Evolutionary conservation across 2,797 vertebrate species (phyloP).

Genomic region (Anabas testudineus): DNA sequence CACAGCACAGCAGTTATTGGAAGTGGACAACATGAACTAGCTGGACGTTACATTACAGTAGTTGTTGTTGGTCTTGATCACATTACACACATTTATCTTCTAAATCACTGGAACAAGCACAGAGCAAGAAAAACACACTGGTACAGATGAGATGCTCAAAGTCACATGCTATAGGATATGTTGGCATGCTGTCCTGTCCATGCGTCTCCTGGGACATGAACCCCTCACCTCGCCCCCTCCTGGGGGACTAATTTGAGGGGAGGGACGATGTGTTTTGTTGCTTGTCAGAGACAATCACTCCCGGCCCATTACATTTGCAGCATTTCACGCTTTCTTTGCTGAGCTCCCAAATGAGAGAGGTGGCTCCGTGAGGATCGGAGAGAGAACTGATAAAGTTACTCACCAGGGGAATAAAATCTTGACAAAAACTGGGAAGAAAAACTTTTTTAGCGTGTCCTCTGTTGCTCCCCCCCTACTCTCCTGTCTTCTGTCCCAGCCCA

Average conservation of each 20-base stretch:
- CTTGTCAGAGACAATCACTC: conserved; percentile 99
- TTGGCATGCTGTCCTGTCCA: conserved; percentile 63
- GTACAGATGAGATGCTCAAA: conserved; percentile 8
- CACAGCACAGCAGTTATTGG: not conserved
- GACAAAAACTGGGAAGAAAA: conserved; percentile 87
- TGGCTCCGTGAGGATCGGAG: conserved; percentile 85
- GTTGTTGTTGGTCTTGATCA: not conserved
- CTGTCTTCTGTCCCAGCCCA: conserved; percentile 70
- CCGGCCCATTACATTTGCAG: conserved; percentile 99
- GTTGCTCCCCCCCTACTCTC: conserved; percentile 60
- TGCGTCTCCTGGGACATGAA: conserved; percentile 90
- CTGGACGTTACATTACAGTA: not conserved
- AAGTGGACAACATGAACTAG: not conserved
- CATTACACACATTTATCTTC: not conserved
- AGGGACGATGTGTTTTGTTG: conserved; percentile 99
- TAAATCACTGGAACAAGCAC: conserved; percentile 3
- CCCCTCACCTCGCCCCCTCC: conserved; percentile 94
- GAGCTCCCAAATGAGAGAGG: conserved; percentile 89
- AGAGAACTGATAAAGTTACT: conserved; percentile 91
- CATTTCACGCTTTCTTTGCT: conserved; percentile 98
- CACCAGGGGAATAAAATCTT: conserved; percentile 85
- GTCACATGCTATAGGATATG: conserved; percentile 54
- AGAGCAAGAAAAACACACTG: conserved; percentile 10
- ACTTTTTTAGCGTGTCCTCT: conserved; percentile 73
- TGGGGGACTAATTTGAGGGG: conserved; percentile 99